Evolutionary conservation across 2,797 vertebrate genomes (phyloP).

Genomic region (Pseudochromis fuscus): DNA sequence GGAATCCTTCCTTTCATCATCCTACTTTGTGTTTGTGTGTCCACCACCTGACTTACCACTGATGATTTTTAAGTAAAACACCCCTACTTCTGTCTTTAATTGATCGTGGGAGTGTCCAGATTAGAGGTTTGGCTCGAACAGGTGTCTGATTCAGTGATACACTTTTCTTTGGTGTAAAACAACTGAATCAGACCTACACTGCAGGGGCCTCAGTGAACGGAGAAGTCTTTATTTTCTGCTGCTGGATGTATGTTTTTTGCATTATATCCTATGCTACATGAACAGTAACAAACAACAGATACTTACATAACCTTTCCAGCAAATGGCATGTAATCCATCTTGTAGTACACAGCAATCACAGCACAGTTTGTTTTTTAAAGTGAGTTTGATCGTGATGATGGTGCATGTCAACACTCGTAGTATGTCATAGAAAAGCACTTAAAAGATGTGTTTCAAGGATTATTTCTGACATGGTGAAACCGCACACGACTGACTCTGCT

Average conservation of each 20-base stretch:
- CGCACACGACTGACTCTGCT: constrained; percentile 29
- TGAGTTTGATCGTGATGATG: constrained; percentile 24
- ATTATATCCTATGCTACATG: constrained; percentile 6
- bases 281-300: constrained; percentile 48
- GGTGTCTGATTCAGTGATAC: not conserved
- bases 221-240: not conserved
- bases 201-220: not conserved
- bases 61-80: constrained; percentile 4
- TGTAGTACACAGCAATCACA: constrained; percentile 31
- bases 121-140: not conserved
- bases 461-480: constrained; percentile 58
- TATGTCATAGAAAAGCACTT: constrained; percentile 60
- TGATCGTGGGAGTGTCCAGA: not conserved
- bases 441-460: constrained; percentile 65
- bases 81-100: not conserved
- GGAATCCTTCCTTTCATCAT: constrained; percentile 51
- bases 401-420: constrained; percentile 39
- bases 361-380: constrained; percentile 43
- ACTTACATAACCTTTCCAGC: constrained; percentile 57
- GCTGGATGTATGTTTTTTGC: not conserved
- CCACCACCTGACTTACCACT: not conserved
- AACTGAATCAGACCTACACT: too few species aligned
- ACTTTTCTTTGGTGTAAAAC: not conserved
- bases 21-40: constrained; percentile 5
- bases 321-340: constrained; percentile 67